These are phyloP conservation scores for Saccopteryx bilineata DNA, from an alignment of 2,113 vertebrate genomes.

Conservation along the genomic window DNA sequence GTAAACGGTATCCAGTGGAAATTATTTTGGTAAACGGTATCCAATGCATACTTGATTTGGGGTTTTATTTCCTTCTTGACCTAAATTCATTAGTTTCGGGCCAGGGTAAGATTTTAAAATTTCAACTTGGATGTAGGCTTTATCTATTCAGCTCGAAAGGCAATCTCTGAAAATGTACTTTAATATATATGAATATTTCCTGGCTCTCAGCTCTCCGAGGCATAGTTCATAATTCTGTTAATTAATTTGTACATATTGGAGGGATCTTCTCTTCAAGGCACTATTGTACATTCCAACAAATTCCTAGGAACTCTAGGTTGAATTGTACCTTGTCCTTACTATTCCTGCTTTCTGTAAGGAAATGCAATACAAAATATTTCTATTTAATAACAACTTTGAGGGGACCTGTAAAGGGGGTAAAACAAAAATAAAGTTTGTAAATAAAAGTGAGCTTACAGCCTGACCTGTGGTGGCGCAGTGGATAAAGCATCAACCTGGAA, in stretches of 20 bases:
- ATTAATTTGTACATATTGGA: background rate
- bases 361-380: constrained; percentile 53
- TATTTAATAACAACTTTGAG: background rate
- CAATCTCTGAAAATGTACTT: constrained; percentile 22
- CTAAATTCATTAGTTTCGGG: background rate
- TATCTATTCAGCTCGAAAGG: background rate
- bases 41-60: background rate
- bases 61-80: background rate
- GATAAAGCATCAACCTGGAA: no score
- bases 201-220: background rate
- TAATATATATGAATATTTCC: background rate
- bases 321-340: background rate
- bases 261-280: background rate
- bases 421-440: constrained; percentile 10
- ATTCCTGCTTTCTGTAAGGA: constrained; percentile 30
- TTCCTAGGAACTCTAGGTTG: constrained; percentile 22
- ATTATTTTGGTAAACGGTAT: background rate
- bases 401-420: background rate
- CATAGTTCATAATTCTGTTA: background rate
- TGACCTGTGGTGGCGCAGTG: no score
- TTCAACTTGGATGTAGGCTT: background rate
- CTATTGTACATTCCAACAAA: background rate
- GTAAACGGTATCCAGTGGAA: background rate
- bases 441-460: background rate
- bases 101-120: background rate